These are phyloP conservation scores for Gymnopithys bicolor DNA, from an alignment of 2,797 vertebrate genomes.

Conservation along the genomic window DNA sequence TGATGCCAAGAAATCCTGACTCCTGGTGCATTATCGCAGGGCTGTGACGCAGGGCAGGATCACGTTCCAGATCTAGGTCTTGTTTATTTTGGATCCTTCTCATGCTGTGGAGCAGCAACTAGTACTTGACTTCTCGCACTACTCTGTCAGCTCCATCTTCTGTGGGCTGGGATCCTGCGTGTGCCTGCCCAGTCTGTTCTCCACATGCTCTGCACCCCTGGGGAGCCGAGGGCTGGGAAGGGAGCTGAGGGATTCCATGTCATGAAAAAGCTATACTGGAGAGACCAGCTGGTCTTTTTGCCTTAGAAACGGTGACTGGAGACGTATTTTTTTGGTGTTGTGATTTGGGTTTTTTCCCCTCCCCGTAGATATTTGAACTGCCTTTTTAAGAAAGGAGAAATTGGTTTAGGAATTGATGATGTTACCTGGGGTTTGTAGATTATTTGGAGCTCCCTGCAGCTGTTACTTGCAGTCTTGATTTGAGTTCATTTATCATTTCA, in stretches of 20 bases:
- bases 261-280: neutral
- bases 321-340: neutral
- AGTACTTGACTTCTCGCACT: slow-evolving; percentile 44
- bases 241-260: neutral
- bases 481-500: neutral
- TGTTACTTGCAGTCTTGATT: neutral
- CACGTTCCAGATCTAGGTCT: slow-evolving; percentile 55
- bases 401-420: neutral
- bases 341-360: accelerated
- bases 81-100: slow-evolving; percentile 66
- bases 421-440: neutral
- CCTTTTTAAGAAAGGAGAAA: neutral
- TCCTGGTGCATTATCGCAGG: slow-evolving; percentile 30
- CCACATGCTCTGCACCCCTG: neutral
- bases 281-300: neutral
- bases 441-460: neutral
- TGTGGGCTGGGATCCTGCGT: neutral
- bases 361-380: neutral
- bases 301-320: neutral
- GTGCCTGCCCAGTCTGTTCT: neutral
- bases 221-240: neutral
- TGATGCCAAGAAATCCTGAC: slow-evolving; percentile 63
- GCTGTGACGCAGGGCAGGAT: slow-evolving; percentile 55
- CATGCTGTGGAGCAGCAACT: neutral
- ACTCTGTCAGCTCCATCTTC: neutral